These are phyloP conservation scores for Drosophila rubida DNA, from an alignment of 2,888 invertebrate genomes.

Conservation along the genomic window DNA sequence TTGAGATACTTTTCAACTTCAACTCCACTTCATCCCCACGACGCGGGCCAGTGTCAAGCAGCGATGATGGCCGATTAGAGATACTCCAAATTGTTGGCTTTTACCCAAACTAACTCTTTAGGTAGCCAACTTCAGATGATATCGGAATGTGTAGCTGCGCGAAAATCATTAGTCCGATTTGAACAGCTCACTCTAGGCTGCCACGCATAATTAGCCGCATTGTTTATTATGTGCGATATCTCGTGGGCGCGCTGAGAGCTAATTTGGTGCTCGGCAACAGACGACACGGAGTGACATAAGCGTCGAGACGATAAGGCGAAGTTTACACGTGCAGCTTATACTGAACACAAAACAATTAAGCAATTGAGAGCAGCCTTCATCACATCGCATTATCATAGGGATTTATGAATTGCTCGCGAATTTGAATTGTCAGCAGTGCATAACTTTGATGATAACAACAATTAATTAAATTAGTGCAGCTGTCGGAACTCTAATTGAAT, in stretches of 20 bases:
- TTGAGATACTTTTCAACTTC: neutral
- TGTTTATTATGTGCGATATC: neutral
- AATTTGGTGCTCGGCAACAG: neutral
- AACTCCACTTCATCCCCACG: conserved; percentile 15
- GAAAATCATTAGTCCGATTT: no score
- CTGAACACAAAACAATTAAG: no score
- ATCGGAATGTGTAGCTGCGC: no score
- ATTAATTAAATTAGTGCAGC: no score
- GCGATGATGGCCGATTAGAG: conserved; percentile 47
- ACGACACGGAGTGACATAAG: no score
- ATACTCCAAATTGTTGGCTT: conserved; percentile 1
- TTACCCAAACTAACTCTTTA: neutral
- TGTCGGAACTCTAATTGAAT: no score
- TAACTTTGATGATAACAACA: no score
- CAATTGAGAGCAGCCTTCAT: no score
- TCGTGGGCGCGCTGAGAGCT: neutral
- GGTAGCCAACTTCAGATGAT: neutral
- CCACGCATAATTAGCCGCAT: conserved; percentile 1
- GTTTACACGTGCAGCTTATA: neutral
- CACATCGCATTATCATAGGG: no score
- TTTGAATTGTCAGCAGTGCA: no score
- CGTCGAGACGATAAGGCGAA: neutral
- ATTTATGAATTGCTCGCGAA: no score
- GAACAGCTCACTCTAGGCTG: neutral
- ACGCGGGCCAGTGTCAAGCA: conserved; percentile 67